phyloP scores from a whole-genome alignment of 2,113 vertebrate genomes.

The Grus americana region DNA sequence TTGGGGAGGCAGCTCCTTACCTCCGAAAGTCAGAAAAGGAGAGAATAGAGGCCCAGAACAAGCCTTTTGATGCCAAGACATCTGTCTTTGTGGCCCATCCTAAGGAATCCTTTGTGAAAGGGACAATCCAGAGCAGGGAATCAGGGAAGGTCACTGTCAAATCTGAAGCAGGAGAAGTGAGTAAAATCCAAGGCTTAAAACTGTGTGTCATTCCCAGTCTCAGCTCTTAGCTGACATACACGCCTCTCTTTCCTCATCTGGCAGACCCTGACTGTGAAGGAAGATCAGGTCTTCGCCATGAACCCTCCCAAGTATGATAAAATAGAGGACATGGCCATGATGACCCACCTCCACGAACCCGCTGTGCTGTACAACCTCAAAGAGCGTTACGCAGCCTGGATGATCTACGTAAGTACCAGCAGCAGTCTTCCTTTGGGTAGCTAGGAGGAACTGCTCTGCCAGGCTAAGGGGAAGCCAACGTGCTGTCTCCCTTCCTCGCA shows the following conservation, averaged over 20 bases:
- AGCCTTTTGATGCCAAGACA: slow-evolving; percentile 76
- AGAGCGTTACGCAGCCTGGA: slow-evolving; percentile 85
- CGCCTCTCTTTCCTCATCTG: no score
- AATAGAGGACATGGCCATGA: slow-evolving; percentile 91
- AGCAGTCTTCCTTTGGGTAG: background rate
- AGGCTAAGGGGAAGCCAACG: background rate
- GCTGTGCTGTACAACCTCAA: slow-evolving; percentile 86
- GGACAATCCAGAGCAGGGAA: slow-evolving; percentile 62
- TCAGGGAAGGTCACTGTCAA: slow-evolving; percentile 74
- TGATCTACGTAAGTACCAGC: slow-evolving; percentile 81
- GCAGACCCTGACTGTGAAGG: background rate
- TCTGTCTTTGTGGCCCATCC: slow-evolving; percentile 72
- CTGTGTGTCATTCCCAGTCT: no score
- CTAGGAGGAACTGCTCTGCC: background rate
- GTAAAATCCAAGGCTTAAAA: background rate
- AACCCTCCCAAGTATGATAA: slow-evolving; percentile 83
- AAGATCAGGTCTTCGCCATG: slow-evolving; percentile 56
- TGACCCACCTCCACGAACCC: slow-evolving; percentile 87
- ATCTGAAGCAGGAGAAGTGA: slow-evolving; percentile 68
- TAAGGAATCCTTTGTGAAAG: slow-evolving; percentile 76
- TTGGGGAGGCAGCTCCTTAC: slow-evolving; percentile 81
- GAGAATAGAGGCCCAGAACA: slow-evolving; percentile 83
- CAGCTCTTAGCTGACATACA: no score
- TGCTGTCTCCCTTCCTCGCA: background rate
- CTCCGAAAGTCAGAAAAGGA: slow-evolving; percentile 88